phyloP scores from a whole-genome alignment of 2,797 vertebrate species.

The Rhabdophis nuchalis region DNA sequence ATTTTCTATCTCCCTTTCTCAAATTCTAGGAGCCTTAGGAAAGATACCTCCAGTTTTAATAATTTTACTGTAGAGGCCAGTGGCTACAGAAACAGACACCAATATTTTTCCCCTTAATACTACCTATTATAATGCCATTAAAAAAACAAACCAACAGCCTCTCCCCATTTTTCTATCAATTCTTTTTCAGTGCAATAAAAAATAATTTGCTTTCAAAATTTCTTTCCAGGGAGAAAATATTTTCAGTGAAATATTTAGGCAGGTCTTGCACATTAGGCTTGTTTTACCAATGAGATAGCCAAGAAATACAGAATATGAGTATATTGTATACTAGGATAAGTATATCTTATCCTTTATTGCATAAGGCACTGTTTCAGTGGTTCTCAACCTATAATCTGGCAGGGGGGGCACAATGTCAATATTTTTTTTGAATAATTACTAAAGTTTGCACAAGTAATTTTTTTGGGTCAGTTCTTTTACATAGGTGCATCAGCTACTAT shows the following conservation, averaged over 20 bases:
- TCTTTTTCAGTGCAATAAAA: background rate
- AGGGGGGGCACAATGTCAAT: too few species aligned
- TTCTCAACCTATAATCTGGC: too few species aligned
- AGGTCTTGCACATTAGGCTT: background rate
- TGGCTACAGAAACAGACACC: background rate
- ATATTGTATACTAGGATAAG: too few species aligned
- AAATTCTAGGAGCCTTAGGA: background rate
- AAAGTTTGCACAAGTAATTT: background rate
- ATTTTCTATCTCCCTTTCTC: background rate
- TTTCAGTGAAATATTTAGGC: background rate
- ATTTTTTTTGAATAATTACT: background rate
- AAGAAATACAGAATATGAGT: background rate
- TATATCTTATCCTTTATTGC: background rate
- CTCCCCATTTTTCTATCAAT: background rate
- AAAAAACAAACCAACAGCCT: background rate
- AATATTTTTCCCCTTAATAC: background rate
- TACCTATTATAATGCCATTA: background rate
- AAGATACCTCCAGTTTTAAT: background rate
- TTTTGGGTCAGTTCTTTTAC: background rate
- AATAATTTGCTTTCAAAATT: background rate
- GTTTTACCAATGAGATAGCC: background rate
- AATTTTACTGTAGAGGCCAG: background rate
- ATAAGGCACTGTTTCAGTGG: background rate
- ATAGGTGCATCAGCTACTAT: background rate
- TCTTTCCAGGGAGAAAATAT: background rate